phyloP scores from a whole-genome alignment of 2,888 invertebrate genomes.

The Spatulosminthurus flaviceps region DNA sequence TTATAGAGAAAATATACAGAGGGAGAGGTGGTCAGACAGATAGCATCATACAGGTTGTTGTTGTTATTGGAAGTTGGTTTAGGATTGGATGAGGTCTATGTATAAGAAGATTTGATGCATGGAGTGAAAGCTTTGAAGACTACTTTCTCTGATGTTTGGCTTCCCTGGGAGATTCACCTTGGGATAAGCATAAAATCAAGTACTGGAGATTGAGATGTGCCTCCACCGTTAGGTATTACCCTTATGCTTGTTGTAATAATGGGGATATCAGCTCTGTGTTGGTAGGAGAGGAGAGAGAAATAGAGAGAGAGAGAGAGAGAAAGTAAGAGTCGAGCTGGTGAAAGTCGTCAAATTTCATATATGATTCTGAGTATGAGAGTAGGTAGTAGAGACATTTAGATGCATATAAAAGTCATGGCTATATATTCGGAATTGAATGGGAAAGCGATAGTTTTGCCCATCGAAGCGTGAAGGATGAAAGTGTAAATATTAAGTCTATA shows the following conservation, averaged over 20 bases:
- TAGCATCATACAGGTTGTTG: no score
- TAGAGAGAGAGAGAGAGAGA: conserved; percentile 20
- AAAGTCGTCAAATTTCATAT: conserved; percentile 11
- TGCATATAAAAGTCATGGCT: no score
- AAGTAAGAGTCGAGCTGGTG: not conserved
- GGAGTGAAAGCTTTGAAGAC: no score
- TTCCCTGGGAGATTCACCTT: not conserved
- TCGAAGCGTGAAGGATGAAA: conserved; percentile 37
- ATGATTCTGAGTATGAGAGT: not conserved
- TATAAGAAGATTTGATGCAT: no score
- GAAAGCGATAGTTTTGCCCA: conserved; percentile 31
- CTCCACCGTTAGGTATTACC: not conserved
- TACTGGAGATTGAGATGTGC: not conserved
- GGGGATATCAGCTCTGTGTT: not conserved
- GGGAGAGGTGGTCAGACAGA: no score
- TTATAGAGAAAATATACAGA: no score
- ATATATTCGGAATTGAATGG: not conserved
- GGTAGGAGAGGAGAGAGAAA: no score
- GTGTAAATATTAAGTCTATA: conserved; percentile 32
- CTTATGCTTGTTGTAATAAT: not conserved
- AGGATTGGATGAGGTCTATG: no score
- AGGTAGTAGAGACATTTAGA: not conserved
- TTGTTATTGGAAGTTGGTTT: no score
- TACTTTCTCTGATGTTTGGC: not conserved
- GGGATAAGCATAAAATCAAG: conserved; percentile 19